A percentile compares a stretch with the other conserved stretches of the same genome.
Evolutionary conservation across 92 coral and sea anemone genomes (phyloP).

Genomic region (Parazoanthus atlanticus): DNA sequence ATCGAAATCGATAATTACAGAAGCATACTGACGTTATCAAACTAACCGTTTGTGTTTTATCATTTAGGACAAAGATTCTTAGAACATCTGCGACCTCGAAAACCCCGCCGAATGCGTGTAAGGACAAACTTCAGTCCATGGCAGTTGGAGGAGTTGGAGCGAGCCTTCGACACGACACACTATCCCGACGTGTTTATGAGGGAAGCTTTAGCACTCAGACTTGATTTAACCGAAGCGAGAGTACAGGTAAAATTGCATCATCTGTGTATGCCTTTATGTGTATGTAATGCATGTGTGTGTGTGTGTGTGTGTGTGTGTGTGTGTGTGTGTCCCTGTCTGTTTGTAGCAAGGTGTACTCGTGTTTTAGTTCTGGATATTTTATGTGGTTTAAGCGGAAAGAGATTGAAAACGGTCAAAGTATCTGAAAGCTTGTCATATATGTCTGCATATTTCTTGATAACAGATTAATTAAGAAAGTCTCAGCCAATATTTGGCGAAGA

Average conservation of each 20-base stretch:
- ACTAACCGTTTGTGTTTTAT: not conserved
- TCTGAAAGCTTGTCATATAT: not conserved
- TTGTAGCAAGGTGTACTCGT: too few species aligned
- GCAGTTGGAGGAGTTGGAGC: conserved; percentile 95
- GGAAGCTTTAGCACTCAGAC: conserved; percentile 89
- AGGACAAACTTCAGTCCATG: conserved; percentile 97
- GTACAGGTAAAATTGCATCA: conserved; percentile 78
- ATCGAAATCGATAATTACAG: not conserved
- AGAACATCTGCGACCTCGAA: conserved; percentile 80
- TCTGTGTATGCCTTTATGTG: not conserved
- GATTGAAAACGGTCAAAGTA: not conserved
- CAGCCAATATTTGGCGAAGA: conserved; percentile 2
- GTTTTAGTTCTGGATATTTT: not conserved
- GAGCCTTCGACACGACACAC: conserved; percentile 95
- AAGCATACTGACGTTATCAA: not conserved
- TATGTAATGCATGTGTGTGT: not conserved
- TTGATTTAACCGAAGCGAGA: conserved; percentile 96
- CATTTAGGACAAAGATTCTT: conserved; percentile 78
- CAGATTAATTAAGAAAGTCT: conserved; percentile 7
- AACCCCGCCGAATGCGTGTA: conserved; percentile 96
- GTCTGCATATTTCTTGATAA: not conserved
- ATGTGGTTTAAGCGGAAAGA: not conserved
- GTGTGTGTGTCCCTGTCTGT: not conserved
- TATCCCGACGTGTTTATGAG: conserved; percentile 99
- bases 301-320: not conserved